Evolutionary conservation across 2,888 invertebrate genomes (phyloP), one percentile per base, ranked within the genome.

Genomic region (Acanthococcus lagerstroemiae): DNA sequence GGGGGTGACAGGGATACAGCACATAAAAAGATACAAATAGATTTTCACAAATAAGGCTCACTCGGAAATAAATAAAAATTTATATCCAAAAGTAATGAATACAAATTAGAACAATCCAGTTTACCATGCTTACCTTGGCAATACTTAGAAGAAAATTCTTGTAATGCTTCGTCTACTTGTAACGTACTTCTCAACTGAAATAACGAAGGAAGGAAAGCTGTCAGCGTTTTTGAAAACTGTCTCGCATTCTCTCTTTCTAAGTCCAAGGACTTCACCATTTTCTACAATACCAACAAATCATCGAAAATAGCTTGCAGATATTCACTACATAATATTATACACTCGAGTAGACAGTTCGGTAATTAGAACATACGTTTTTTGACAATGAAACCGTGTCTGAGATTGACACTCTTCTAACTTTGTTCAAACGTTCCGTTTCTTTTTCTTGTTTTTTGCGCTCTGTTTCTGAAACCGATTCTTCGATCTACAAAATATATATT

Each of bases 41-140:
- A n/a, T n/a, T n/a, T n/a, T n/a, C n/a, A n/a, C n/a, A n/a, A n/a
- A n/a, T n/a, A n/a, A n/a, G n/a, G n/a, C n/a, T n/a, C n/a, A n/a
- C n/a, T n/a, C n/a, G 19, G 9, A 27, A 56, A 21, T 27, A 30
- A 5, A 27, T 12, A 6, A 30, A 56, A 17, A 30, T 3, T 30
- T 21, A 19, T 4, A 3, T 19, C 15, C 4, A 5, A 4, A 15
- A 5, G 4, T 15, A 45, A 15, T 5, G 19, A 45, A 45, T 7
- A 45, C 6, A 45, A 17, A 15, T 15, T 7, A 7, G 15, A 7
- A 45, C n/a, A n/a, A n/a, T n/a, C n/a, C n/a, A n/a, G n/a, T n/a
- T n/a, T n/a, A n/a, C n/a, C n/a, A n/a, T n/a, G n/a, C n/a, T n/a
- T 84, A 81, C 89, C 85, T 78, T 92, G 87, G 76, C 94, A 95